phyloP scores from a whole-genome alignment of 2,113 vertebrate genomes.

The Eulacestoma nigropectus region DNA sequence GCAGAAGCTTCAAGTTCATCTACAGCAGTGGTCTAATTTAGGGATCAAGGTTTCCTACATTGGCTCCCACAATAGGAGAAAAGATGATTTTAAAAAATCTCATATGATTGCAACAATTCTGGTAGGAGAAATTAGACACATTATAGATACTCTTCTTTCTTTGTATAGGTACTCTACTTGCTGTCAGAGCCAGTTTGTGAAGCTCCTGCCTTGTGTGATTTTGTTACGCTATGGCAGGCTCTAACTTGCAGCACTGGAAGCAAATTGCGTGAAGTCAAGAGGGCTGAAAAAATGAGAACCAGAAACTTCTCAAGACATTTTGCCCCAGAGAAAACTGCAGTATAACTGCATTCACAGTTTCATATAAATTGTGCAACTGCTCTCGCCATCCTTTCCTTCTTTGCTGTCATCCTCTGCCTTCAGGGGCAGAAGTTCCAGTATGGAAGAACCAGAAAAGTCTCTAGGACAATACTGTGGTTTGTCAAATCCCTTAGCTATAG shows the following conservation, averaged over 20 bases:
- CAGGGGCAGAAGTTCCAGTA: background rate
- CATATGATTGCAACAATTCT: background rate
- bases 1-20: background rate
- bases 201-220: background rate
- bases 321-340: background rate
- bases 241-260: background rate
- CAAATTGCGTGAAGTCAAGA: background rate
- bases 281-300: background rate
- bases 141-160: background rate
- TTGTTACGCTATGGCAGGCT: accelerated
- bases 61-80: background rate
- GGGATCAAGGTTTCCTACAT: background rate
- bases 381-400: background rate
- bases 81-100: background rate
- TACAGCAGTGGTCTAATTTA: background rate
- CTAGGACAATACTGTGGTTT: background rate
- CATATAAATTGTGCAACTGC: background rate
- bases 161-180: background rate
- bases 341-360: background rate
- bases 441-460: background rate
- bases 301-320: background rate
- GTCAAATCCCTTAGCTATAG: background rate
- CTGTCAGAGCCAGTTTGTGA: background rate
- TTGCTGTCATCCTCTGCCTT: background rate
- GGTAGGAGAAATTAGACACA: background rate